These are phyloP conservation scores for Ispidina picta DNA, from an alignment of 2,797 vertebrate genomes.

Conservation along the genomic window DNA sequence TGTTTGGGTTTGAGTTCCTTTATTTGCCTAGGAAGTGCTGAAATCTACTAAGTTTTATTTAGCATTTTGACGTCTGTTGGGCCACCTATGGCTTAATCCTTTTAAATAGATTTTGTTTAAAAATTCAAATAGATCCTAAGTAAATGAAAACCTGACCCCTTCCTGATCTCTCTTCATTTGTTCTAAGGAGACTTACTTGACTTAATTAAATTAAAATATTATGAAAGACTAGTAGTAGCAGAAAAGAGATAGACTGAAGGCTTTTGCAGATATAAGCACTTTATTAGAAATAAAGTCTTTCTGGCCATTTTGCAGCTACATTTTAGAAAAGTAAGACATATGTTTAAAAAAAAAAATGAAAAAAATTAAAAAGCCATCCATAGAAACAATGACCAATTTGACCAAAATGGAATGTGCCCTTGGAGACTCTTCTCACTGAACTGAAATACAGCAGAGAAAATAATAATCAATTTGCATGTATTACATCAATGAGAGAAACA, in stretches of 20 bases:
- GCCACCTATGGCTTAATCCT: not conserved
- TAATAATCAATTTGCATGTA: not conserved
- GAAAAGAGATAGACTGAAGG: not conserved
- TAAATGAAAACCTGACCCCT: not conserved
- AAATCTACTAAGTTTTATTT: constrained; percentile 8
- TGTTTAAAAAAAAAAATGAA: not conserved
- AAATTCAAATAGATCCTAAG: not conserved
- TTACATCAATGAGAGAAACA: not conserved
- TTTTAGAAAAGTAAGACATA: not conserved
- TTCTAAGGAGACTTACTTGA: not conserved
- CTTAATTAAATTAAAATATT: constrained; percentile 3
- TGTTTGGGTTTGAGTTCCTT: not conserved
- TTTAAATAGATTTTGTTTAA: not conserved
- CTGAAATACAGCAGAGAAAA: not conserved
- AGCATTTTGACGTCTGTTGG: not conserved
- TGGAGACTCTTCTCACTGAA: not conserved
- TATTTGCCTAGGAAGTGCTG: not conserved
- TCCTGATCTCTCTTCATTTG: not conserved
- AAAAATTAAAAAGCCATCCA: not conserved
- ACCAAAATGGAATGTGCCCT: not conserved
- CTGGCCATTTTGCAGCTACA: not conserved
- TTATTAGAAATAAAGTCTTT: not conserved
- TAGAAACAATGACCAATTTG: not conserved
- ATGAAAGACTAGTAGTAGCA: not conserved
- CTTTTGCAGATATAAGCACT: not conserved